A percentile compares a stretch with the other conserved stretches of the same genome.
phyloP scores from a whole-genome alignment of 2,888 invertebrate genomes.

The Aspidapion aeneum region DNA sequence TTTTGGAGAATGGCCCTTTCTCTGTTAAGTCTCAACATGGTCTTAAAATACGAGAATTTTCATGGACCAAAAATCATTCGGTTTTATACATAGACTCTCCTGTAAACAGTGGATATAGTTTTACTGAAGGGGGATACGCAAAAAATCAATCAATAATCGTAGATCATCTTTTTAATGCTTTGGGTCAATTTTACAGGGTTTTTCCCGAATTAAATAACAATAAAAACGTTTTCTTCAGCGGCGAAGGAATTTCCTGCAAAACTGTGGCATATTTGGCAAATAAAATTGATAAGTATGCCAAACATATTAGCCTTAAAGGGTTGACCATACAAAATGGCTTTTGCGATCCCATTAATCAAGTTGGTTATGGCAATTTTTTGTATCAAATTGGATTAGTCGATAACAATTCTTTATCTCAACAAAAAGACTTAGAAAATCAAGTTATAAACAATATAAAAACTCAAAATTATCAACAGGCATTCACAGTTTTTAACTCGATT shows the following conservation, averaged over 20 bases:
- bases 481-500: conserved; percentile 66
- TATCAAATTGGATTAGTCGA: conserved; percentile 74
- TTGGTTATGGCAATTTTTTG: conserved; percentile 74
- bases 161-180: conserved; percentile 69
- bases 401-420: conserved; percentile 56
- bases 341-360: conserved; percentile 73
- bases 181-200: conserved; percentile 78
- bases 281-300: background rate
- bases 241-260: conserved; percentile 53
- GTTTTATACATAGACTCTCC: conserved; percentile 91
- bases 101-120: conserved; percentile 86
- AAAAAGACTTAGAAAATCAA: conserved; percentile 59
- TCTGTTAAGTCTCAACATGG: conserved; percentile 48
- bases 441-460: conserved; percentile 56
- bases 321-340: conserved; percentile 78
- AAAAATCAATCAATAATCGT: conserved; percentile 77
- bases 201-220: conserved; percentile 72
- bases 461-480: conserved; percentile 65
- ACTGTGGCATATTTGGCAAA: background rate
- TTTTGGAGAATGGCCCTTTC: conserved; percentile 75
- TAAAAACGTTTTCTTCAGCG: conserved; percentile 83
- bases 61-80: conserved; percentile 77
- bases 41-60: conserved; percentile 60
- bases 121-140: conserved; percentile 78
- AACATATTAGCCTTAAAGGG: conserved; percentile 57